phyloP scores from a whole-genome alignment of 2,797 vertebrate genomes.

The Gallinago stenura region DNA sequence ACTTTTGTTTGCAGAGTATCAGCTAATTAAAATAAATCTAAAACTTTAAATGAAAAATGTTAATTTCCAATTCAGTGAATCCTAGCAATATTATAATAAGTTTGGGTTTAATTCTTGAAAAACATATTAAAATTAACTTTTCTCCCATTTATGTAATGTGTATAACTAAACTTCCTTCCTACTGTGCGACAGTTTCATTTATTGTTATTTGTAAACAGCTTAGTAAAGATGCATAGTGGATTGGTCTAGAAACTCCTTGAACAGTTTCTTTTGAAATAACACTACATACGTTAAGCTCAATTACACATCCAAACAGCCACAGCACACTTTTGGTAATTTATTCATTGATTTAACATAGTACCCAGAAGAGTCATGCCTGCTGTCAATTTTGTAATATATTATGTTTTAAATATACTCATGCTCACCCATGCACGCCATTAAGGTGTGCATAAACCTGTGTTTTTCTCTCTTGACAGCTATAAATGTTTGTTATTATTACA shows the following conservation, averaged over 20 bases:
- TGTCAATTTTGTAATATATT: conserved; percentile 90
- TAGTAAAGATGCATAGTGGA: conserved; percentile 80
- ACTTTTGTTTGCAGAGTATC: conserved; percentile 44
- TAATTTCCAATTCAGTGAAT: conserved; percentile 71
- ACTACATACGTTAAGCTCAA: conserved; percentile 87
- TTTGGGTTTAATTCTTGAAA: conserved; percentile 77
- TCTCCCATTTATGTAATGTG: conserved; percentile 78
- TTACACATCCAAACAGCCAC: conserved; percentile 88
- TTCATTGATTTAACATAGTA: conserved; percentile 90
- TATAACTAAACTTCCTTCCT: conserved; percentile 83
- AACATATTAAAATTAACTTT: conserved; percentile 83
- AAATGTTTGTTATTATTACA: conserved; percentile 94
- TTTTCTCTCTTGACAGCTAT: conserved; percentile 91
- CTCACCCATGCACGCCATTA: conserved; percentile 89
- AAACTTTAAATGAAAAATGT: conserved; percentile 74
- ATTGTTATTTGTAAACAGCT: conserved; percentile 85
- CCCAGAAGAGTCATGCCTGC: conserved; percentile 88
- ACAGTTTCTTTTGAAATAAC: conserved; percentile 88
- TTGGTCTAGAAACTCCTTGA: conserved; percentile 85
- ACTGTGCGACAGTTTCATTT: conserved; percentile 84
- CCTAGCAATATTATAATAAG: conserved; percentile 73
- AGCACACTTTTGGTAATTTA: conserved; percentile 90
- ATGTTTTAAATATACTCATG: conserved; percentile 87
- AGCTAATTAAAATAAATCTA: conserved; percentile 79
- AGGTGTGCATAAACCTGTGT: conserved; percentile 90